Percentiles rank a stretch among this genome's conserved stretches.
Evolutionary conservation across 2,797 vertebrate species (phyloP).

Genomic region (Peromyscus eremicus): DNA sequence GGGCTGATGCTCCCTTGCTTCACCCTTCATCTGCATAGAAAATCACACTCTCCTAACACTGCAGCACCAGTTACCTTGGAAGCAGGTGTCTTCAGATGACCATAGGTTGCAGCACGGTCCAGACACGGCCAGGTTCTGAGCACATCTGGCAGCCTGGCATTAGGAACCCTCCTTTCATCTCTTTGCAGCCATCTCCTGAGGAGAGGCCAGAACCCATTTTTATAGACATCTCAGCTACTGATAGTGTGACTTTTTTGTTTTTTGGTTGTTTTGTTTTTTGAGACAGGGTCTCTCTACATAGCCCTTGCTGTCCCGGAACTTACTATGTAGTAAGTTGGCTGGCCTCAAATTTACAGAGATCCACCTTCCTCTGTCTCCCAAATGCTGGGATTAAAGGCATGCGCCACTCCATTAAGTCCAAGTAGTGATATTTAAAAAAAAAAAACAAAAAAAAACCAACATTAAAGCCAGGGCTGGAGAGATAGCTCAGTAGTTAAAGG

Average conservation of each 20-base stretch:
- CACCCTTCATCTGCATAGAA: neutral
- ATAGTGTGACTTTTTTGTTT: neutral
- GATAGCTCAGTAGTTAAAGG: neutral
- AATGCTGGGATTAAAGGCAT: neutral
- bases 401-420: neutral
- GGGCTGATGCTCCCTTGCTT: neutral
- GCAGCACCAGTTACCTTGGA: constrained; percentile 55
- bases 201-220: constrained; percentile 38
- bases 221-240: constrained; percentile 9
- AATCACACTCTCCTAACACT: constrained; percentile 8
- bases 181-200: constrained; percentile 18
- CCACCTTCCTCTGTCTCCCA: neutral
- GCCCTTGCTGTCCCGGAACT: neutral
- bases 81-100: constrained; percentile 5
- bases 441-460: neutral
- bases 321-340: neutral
- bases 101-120: neutral
- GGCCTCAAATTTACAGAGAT: neutral
- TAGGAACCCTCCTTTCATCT: constrained; percentile 3
- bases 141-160: neutral
- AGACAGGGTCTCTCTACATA: neutral
- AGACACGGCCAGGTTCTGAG: neutral
- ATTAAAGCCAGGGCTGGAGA: neutral
- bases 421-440: neutral
- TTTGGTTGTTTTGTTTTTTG: neutral